These are phyloP conservation scores for Tachysurus fulvidraco DNA, from an alignment of 2,113 vertebrate species.

Conservation along the genomic window DNA sequence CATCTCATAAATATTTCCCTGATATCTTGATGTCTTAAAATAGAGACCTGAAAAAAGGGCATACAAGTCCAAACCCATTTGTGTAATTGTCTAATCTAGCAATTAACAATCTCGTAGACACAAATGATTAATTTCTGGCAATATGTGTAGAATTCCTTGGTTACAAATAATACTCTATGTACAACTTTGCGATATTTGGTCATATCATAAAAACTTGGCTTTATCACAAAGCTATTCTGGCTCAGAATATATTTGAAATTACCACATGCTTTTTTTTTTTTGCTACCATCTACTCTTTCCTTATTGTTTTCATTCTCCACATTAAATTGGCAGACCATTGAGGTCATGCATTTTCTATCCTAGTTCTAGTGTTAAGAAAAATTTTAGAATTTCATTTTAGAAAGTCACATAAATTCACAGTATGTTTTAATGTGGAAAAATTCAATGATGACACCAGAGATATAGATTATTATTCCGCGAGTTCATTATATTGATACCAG, in stretches of 20 bases:
- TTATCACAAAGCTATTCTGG: slow-evolving; percentile 8
- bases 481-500: neutral
- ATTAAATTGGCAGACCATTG: neutral
- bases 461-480: neutral
- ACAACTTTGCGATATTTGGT: neutral
- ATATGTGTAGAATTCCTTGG: neutral
- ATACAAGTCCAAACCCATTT: neutral
- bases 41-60: neutral
- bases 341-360: neutral
- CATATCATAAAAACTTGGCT: neutral
- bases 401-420: neutral
- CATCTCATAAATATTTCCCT: neutral
- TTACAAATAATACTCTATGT: neutral
- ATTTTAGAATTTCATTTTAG: neutral
- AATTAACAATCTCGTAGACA: neutral
- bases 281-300: neutral
- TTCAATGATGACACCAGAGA: neutral
- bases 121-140: neutral
- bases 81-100: neutral
- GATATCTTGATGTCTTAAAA: neutral
- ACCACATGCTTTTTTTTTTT: too few relatives aligned
- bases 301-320: neutral
- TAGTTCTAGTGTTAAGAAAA: neutral
- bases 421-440: neutral
- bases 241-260: neutral